These are phyloP conservation scores for Falco peregrinus DNA, from an alignment of 2,797 vertebrate genomes.

Conservation along the genomic window DNA sequence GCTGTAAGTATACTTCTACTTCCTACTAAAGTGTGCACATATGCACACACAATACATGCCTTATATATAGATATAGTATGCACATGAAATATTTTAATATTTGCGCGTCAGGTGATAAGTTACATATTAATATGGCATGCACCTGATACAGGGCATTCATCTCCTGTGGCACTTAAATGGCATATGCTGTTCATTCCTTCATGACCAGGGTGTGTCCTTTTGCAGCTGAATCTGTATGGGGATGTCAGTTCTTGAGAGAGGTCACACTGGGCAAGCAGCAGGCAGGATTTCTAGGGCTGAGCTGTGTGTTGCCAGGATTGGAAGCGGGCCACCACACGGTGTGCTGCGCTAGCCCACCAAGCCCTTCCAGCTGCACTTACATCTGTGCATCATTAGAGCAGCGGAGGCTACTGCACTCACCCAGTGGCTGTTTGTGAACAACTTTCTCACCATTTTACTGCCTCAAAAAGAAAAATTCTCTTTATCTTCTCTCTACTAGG, in stretches of 20 bases:
- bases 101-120: background rate
- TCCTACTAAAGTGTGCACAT: background rate
- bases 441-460: background rate
- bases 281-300: background rate
- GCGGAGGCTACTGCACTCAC: background rate
- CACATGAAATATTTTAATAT: background rate
- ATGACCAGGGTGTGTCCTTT: background rate
- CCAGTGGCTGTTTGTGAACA: background rate
- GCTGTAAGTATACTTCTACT: background rate
- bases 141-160: background rate
- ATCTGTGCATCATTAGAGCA: conserved; percentile 4
- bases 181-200: background rate
- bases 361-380: conserved; percentile 13
- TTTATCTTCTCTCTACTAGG: background rate
- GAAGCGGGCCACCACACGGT: accelerated
- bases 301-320: accelerated
- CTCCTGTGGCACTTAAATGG: background rate
- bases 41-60: too few relatives aligned
- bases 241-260: background rate
- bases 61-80: background rate
- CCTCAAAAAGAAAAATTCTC: background rate
- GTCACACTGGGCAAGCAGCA: background rate
- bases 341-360: accelerated
- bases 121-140: background rate
- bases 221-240: background rate